A percentile compares a stretch with the other conserved stretches of the same genome.
Conservation (phyloP, 2,797 vertebrate genomes). For the Enteromius fasciolatus region DNA sequence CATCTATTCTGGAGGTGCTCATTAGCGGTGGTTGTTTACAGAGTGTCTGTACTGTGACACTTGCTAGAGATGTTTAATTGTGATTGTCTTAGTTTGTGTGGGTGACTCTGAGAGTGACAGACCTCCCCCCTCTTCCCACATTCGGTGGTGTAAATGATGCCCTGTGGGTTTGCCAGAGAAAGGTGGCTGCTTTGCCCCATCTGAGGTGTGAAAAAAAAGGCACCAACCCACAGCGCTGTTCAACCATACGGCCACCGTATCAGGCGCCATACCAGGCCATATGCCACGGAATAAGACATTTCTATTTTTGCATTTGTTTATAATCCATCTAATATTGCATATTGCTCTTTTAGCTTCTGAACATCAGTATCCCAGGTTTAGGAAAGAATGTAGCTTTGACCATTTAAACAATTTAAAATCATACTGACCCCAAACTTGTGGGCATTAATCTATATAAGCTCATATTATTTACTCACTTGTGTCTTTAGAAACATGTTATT, state of each 20-base stretch:
- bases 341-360: neutral
- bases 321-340: neutral
- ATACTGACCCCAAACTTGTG: neutral
- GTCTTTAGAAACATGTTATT: neutral
- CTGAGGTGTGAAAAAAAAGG: constrained; percentile 53
- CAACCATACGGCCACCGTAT: constrained; percentile 5
- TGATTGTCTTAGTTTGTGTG: constrained; percentile 12
- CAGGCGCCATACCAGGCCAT: neutral
- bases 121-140: constrained; percentile 7
- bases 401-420: neutral
- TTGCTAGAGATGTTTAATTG: constrained; percentile 23
- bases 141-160: constrained; percentile 43
- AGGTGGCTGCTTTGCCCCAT: constrained; percentile 52
- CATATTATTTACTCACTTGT: neutral
- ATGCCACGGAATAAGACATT: constrained; percentile 16
- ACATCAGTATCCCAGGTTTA: neutral
- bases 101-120: constrained; percentile 6
- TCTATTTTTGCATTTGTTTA: constrained; percentile 20
- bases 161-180: constrained; percentile 49
- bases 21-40: constrained; percentile 30
- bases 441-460: neutral
- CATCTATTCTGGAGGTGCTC: constrained; percentile 2
- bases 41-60: neutral
- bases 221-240: constrained; percentile 4
- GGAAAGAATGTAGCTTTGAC: neutral